phyloP scores from a whole-genome alignment of 2,797 vertebrate genomes.

The Schizopygopsis pylzovi region DNA sequence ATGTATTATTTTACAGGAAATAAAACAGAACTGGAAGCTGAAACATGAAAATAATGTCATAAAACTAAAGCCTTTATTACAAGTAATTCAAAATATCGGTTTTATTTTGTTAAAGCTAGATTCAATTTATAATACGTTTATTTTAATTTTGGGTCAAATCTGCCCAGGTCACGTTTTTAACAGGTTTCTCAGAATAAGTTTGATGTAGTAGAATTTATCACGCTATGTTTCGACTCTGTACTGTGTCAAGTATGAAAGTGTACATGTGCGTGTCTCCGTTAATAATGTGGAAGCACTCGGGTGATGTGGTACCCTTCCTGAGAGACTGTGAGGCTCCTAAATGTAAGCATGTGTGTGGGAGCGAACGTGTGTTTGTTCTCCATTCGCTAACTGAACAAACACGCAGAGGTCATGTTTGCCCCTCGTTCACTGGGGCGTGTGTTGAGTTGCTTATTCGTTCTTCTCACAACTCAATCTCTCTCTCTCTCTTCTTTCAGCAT shows the following conservation, averaged over 20 bases:
- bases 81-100: not conserved
- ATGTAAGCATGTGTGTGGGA: slow-evolving; percentile 42
- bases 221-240: not conserved
- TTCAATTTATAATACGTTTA: not conserved
- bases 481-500: not conserved
- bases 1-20: not conserved
- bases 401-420: slow-evolving; percentile 41
- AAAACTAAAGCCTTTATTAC: not conserved
- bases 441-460: slow-evolving; percentile 27
- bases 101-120: not conserved
- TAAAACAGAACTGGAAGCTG: not conserved
- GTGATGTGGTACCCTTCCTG: not conserved
- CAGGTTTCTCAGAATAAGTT: not conserved
- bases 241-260: not conserved
- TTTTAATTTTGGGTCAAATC: not conserved
- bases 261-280: not conserved
- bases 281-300: not conserved
- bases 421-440: slow-evolving; percentile 37
- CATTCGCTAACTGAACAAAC: slow-evolving; percentile 39
- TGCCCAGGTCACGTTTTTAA: not conserved
- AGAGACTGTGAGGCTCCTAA: slow-evolving; percentile 16
- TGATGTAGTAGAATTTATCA: not conserved
- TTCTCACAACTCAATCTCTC: slow-evolving; percentile 6
- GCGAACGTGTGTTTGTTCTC: not conserved
- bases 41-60: not conserved